Conservation (phyloP, 1,140 invertebrate species). For the Steinernema feltiae region DNA sequence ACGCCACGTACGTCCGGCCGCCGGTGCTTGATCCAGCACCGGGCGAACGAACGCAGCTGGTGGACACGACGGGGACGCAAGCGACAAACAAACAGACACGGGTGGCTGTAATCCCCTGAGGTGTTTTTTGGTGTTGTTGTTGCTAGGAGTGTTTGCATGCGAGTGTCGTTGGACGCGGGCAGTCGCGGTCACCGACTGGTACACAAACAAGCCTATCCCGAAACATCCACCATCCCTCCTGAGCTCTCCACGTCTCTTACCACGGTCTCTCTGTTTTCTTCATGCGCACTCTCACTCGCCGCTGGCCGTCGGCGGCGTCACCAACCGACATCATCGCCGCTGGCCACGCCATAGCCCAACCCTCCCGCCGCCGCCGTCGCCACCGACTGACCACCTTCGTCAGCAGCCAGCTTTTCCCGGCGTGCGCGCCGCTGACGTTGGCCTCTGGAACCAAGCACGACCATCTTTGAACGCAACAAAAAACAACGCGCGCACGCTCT, state of each 20-base stretch:
- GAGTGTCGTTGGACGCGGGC: slow-evolving; percentile 12
- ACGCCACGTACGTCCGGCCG: background rate
- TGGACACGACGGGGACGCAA: slow-evolving; percentile 8
- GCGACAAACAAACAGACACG: slow-evolving; percentile 12
- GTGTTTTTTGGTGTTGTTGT: slow-evolving; percentile 15
- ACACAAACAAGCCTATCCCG: slow-evolving; percentile 15
- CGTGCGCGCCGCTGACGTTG: background rate
- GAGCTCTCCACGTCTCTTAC: slow-evolving; percentile 1
- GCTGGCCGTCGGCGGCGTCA: slow-evolving; percentile 7
- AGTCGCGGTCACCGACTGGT: slow-evolving; percentile 14
- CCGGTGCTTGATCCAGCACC: slow-evolving; percentile 1
- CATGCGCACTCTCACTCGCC: slow-evolving; percentile 10
- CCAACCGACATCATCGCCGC: background rate
- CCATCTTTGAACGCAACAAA: slow-evolving; percentile 14
- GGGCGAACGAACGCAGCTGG: background rate
- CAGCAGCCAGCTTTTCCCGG: slow-evolving; percentile 9
- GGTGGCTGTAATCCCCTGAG: slow-evolving; percentile 14
- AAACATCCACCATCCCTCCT: slow-evolving; percentile 15
- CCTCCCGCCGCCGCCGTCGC: background rate
- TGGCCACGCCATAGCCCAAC: slow-evolving; percentile 8
- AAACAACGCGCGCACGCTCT: slow-evolving; percentile 7
- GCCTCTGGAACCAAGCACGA: slow-evolving; percentile 14
- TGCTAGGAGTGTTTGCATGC: slow-evolving; percentile 15
- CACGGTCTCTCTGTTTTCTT: background rate
- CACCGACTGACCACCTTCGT: slow-evolving; percentile 6